phyloP scores from a whole-genome alignment of 2,797 vertebrate species.

The Protosalanx chinensis region DNA sequence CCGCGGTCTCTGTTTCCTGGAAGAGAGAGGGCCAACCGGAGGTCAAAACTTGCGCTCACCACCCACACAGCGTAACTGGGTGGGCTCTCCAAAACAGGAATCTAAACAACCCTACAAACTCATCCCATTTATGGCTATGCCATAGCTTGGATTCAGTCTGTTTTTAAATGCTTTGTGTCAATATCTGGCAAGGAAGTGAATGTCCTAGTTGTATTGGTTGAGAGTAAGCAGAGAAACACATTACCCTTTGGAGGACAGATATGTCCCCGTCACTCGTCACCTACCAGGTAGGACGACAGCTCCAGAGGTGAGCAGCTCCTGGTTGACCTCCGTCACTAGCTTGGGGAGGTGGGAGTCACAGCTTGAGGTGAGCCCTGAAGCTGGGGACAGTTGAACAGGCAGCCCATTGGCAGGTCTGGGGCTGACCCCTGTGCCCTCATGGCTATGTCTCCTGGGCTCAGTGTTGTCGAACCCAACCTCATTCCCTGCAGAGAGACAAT shows the following conservation, averaged over 20 bases:
- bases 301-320: conserved; percentile 75
- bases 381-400: conserved; percentile 25
- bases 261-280: conserved; percentile 7
- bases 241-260: not conserved
- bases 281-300: conserved; percentile 76
- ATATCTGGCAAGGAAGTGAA: not conserved
- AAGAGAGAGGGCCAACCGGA: conserved; percentile 25
- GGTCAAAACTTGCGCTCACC: conserved; percentile 19
- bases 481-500: conserved; percentile 49
- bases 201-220: conserved; percentile 6
- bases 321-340: conserved; percentile 68
- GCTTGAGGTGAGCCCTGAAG: conserved; percentile 32
- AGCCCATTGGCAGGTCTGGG: conserved; percentile 51
- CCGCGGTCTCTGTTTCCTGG: conserved; percentile 80
- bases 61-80: no score
- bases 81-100: no score
- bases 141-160: not conserved
- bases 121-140: no score
- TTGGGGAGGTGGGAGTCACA: conserved; percentile 48
- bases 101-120: no score
- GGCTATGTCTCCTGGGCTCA: conserved; percentile 54
- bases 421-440: conserved; percentile 38
- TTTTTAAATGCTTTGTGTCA: not conserved
- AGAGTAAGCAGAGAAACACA: not conserved
- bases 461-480: conserved; percentile 38